A percentile compares a stretch with the other conserved stretches of the same genome.
These are phyloP conservation scores for Montipora sp. DNA, from an alignment of 64 coral and sea anemone species.

Conservation along the genomic window DNA sequence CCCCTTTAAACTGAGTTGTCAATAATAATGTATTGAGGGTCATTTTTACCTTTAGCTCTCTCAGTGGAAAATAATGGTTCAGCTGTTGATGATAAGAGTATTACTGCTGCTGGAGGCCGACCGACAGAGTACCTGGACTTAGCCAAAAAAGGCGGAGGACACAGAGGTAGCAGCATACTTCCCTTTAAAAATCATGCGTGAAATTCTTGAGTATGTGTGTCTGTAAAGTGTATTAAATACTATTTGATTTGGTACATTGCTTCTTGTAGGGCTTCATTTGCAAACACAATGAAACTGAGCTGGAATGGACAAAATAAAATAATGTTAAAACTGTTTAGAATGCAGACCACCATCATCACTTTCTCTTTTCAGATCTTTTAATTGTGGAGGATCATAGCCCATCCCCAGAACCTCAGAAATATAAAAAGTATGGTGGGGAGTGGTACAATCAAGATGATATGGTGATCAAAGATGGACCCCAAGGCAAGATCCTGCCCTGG, in stretches of 20 bases:
- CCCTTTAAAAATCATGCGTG: not conserved
- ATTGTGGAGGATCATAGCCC: conserved; percentile 55
- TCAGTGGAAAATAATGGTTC: not conserved
- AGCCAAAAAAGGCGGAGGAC: conserved; percentile 67
- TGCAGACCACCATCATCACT: not conserved
- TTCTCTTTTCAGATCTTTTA: conserved; percentile 53
- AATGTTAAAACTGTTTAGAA: not conserved
- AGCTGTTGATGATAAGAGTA: not conserved
- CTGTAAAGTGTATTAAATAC: too few species aligned
- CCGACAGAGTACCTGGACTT: conserved; percentile 44
- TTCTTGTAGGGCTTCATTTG: too few species aligned
- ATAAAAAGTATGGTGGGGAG: conserved; percentile 50
- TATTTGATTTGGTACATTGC: too few species aligned
- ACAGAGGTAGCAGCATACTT: conserved; percentile 29
- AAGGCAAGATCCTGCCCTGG: not conserved
- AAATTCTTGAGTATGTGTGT: too few species aligned
- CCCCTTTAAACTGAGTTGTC: too few species aligned
- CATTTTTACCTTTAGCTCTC: not conserved
- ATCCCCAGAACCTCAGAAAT: conserved; percentile 41
- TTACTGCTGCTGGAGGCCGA: conserved; percentile 18
- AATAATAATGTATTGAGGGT: not conserved
- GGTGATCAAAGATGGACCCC: conserved; percentile 58
- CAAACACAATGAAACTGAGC: too few species aligned
- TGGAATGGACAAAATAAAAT: too few species aligned
- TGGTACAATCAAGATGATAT: conserved; percentile 79